Base-by-base conservation (phyloP, 64 coral and sea anemone species). In the Porites australiensis region DNA sequence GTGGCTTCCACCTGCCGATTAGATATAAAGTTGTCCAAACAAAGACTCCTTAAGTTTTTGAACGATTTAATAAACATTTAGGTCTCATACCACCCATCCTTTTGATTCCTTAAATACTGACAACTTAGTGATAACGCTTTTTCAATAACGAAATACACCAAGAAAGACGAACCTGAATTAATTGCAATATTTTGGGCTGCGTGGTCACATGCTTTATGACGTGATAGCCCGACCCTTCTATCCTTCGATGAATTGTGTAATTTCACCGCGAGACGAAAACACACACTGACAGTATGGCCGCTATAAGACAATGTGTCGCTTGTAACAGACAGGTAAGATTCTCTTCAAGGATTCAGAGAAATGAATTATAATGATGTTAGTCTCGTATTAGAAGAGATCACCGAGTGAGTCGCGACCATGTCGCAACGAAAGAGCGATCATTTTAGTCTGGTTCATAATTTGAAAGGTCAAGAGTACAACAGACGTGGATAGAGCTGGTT, bases 311-410 rank as follows among this genome's bases (percentile, higher is more conserved):
- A 47, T 76, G 73, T 18, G 73, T 76, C 19, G 73, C 73, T 50
- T 76, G 73, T 76, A 76, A 76, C 73, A 50, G 73, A 76, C 73
- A 76, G 73, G 73, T 76, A 76, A 76, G 73, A 19, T 76, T 15
- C 48, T 49, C 13, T 46, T 52, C 13, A 76, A 14, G 15, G 16
- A 12, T 76, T 50, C 3, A 76, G 73, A 19, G 0, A 45, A 76
- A 50, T 18, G 14, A 70, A 70, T 9, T 70, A 21, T 50, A 50
- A 50, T 53, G 16, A 15, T 13, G 3, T 13, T 14, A 9, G 37
- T 13, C 43, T 45, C 46, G 14, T 5, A 50, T 3, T 51, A 4
- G 47, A 15, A 50, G 46, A 76, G 73, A 51, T 51, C 16, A 50
- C 46, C 50, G 14, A 76, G 43, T 76, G 50, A 19, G 49, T 76